Evolutionary conservation across 2,113 vertebrate species (phyloP), one percentile per base, ranked within the genome.

Genomic region (Labeo catla): DNA sequence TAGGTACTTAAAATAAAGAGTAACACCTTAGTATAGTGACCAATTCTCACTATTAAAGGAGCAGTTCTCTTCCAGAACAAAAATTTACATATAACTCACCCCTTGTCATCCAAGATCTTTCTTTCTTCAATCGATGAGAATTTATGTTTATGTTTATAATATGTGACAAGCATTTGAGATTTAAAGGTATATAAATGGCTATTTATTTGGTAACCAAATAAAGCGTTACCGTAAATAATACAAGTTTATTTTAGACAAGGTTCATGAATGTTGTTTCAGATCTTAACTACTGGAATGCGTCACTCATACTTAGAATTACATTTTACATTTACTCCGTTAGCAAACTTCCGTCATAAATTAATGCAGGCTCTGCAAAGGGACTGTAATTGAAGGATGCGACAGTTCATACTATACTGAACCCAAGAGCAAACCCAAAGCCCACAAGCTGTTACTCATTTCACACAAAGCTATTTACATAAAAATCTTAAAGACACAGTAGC

Each of bases 341-440:
- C 68, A 72, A 72, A 43, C 0, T 19, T 72, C 54, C 19, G 7
- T 43, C 36, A 70, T 15, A 70, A 72, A 72, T 45, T 0, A 45
- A 43, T 0, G 19, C 36, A 72, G 9, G 36, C 8, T 43, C 43
- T 43, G 16, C 19, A 72, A 72, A 72, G 68, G 39, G 19, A 43
- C 68, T 10, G 68, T 39, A 19, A 19, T 70, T 43, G 16, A 43
- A 43, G 36, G 36, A 72, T 72, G 68, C 7, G 10, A 21, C 8
- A 72, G 36, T 72, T 72, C 8, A 70, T 70, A 70, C 66, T 70
- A 68, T 9, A 70, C 4, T 72, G 68, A 43, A 72, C 68, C 39
- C 68, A 43, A 70, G 68, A 1, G 16, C 36, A 72, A 72, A 72
- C 8, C 36, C 39, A 72, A 39, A 45, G 36, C 7, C 7, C 36